Base-by-base conservation (phyloP, 2,797 vertebrate species). In the Coreius guichenoti region DNA sequence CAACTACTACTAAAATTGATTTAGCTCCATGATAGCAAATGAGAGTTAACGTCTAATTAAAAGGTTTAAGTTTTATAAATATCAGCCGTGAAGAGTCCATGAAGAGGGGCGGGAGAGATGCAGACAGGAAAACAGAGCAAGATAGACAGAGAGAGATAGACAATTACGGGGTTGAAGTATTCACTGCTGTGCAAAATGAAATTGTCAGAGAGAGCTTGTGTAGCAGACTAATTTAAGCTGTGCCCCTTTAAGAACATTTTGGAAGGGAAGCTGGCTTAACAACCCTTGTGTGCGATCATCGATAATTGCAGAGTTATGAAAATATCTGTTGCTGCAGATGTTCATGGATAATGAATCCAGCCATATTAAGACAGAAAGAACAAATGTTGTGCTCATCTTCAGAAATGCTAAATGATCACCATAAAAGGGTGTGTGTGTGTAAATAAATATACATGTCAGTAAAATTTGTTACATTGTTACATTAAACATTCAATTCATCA, bases 1-100 rank as follows among this genome's bases (percentile, higher is more conserved):
- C 67, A 83, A 61, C 81, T 51, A n/a, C 70, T 83, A n/a, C n/a
- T 74, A 82, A 83, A 83, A 83, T 76, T 54, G 72, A 23, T 83
- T 83, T 83, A 75, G 17, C 58, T 51, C 31, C 14, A 13, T 51
- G 82, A 33, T 76, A 67, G 58, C 82, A 51, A 83, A 51, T 67
- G 72, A 12, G 45, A 67, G 72, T 31, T 75, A 76, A 76, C 9
- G 4, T 76, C 29, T 76, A 76, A 83, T 83, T 83, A 76, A 83
- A 76, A 67, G 58, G 81, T 83, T 74, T 74, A 65, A 8, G 70
- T 51, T 83, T 83, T 51, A 67, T 75, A 83, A 83, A 83, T 83
- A 76, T 39, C 19, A 76, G 31, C 31, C 31, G 7, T 8, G 72
- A 82, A 47, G 58, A 51, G 16, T 36, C 45, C 23, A 21, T 8